A percentile compares a stretch with the other conserved stretches of the same genome.
These are phyloP conservation scores for Parnassius apollo DNA, from an alignment of 2,888 invertebrate species.

Conservation along the genomic window DNA sequence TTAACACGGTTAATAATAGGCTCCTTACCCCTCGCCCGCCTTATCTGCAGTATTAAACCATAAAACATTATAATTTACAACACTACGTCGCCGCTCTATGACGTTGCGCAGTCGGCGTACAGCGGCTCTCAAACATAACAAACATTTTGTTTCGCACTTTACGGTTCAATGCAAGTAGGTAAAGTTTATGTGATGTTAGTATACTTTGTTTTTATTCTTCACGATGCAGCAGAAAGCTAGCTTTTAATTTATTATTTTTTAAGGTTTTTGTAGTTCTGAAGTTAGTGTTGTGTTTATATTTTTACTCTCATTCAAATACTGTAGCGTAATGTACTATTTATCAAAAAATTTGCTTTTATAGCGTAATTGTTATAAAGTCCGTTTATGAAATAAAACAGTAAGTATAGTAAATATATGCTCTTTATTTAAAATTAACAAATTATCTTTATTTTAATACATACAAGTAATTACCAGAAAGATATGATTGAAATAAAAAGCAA, in stretches of 20 bases:
- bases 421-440: no score
- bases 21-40: slow-evolving; percentile 68
- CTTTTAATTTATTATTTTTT: not conserved
- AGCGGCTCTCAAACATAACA: slow-evolving; percentile 52
- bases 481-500: not conserved
- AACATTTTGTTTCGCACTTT: slow-evolving; percentile 10
- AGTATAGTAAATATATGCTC: no score
- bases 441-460: no score
- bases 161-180: not conserved
- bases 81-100: slow-evolving; percentile 63
- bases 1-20: slow-evolving; percentile 77
- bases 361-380: no score
- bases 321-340: no score
- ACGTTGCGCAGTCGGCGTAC: slow-evolving; percentile 53
- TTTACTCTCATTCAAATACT: no score
- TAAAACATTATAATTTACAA: slow-evolving; percentile 81
- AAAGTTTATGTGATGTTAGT: not conserved
- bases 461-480: not conserved
- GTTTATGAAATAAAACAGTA: no score
- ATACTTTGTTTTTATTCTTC: slow-evolving; percentile 1
- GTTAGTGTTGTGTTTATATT: no score
- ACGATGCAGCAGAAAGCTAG: not conserved
- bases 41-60: slow-evolving; percentile 81
- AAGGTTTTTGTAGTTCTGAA: no score
- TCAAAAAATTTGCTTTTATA: no score